Base-by-base conservation (phyloP, 1,140 invertebrate genomes). In the Mesaphorura yosii region DNA sequence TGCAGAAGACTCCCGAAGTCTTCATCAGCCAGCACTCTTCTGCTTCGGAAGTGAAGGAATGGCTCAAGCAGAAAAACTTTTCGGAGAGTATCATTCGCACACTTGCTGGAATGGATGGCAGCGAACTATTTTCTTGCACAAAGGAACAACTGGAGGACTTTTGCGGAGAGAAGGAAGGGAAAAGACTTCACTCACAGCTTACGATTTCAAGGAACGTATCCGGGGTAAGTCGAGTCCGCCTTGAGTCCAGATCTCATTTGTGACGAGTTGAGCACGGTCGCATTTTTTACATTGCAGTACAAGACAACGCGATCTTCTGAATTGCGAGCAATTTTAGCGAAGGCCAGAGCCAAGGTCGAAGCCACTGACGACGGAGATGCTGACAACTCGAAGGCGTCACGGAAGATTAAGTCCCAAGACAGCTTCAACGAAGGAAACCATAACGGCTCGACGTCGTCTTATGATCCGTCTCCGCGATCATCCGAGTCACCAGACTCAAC, bases 31-130 rank as follows among this genome's bases (percentile, higher is more conserved):
- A 81, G 57, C 64, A 72, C 38, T 83, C 81, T 0, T 73, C 69
- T 22, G 68, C 76, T 1, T 59, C 67, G 1, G 84, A 89, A 64
- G 81, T 89, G 3, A 76, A 79, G 56, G 70, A 75, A 25, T 90
- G 86, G 86, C 68, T 89, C 7, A 70, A 75, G 46, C 75, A 73
- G 3, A 90, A 88, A 67, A 79, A 78, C 29, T 90, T 89, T 69
- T 76, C 77, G 37, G 69, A 76, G 20, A 74, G 72, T 48, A 75
- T 83, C 15, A 70, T 77, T 42, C 75, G 76, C 45, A 77, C 79
- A 50, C 72, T 85, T 19, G 72, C 78, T 55, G 77, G 76, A 10
- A 72, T 84, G 55, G 74, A 74, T 31, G 86, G 84, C 0, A 70
- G 76, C 49, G 78, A 85, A 62, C 65, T 89, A 40, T 86, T 90